Percentiles rank a stretch among this genome's conserved stretches.
These are phyloP conservation scores for Pteronura brasiliensis DNA, from an alignment of 2,113 vertebrate species.

Conservation along the genomic window DNA sequence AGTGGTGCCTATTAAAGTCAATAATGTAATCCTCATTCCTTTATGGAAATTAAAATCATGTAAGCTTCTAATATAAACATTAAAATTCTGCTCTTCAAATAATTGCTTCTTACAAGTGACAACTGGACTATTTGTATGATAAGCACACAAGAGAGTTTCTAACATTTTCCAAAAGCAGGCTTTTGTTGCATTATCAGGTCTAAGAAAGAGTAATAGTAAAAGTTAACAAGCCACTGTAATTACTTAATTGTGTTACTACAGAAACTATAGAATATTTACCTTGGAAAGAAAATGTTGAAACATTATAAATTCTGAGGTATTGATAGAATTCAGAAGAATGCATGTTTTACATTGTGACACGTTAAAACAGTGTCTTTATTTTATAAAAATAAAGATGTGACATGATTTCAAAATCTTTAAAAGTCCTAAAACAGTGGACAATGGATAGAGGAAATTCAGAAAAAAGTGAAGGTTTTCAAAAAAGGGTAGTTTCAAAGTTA, in stretches of 20 bases:
- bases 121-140: constrained; percentile 25
- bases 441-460: constrained; percentile 58
- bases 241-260: neutral
- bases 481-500: constrained; percentile 20
- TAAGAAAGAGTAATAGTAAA: constrained; percentile 49
- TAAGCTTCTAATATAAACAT: constrained; percentile 17
- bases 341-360: constrained; percentile 17
- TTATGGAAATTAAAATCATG: constrained; percentile 49
- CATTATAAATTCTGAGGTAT: constrained; percentile 42
- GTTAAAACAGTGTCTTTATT: constrained; percentile 46
- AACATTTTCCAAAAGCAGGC: neutral
- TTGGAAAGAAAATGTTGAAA: constrained; percentile 27
- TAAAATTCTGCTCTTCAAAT: constrained; percentile 41
- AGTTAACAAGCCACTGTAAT: neutral
- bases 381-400: constrained; percentile 43
- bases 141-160: neutral
- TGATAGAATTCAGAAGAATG: constrained; percentile 31
- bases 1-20: neutral
- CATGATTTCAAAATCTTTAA: constrained; percentile 36
- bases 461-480: constrained; percentile 50
- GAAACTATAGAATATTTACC: neutral
- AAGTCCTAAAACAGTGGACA: constrained; percentile 45
- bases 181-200: neutral
- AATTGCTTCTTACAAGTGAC: constrained; percentile 37
- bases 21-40: neutral